These are phyloP conservation scores for Mactra quadrangularis DNA, from an alignment of 1,140 invertebrate species.

Conservation along the genomic window DNA sequence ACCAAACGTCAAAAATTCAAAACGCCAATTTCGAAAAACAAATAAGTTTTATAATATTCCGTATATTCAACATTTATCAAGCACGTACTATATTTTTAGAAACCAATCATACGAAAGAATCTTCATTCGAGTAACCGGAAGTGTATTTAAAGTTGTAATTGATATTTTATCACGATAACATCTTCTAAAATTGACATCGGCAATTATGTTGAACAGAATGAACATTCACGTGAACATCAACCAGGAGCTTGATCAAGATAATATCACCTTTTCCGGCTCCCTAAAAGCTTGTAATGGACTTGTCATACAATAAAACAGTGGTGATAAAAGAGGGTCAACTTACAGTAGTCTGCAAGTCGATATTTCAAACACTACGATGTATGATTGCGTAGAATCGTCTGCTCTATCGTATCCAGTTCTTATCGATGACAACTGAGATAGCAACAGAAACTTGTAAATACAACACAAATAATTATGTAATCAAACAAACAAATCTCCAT, in stretches of 20 bases:
- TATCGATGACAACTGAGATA: too few species aligned
- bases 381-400: too few species aligned
- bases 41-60: background rate
- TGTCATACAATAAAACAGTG: slow-evolving; percentile 34
- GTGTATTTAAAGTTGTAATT: slow-evolving; percentile 41
- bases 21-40: too few species aligned
- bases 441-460: too few species aligned
- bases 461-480: too few species aligned
- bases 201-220: slow-evolving; percentile 34
- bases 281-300: slow-evolving; percentile 44
- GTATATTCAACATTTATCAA: slow-evolving; percentile 3
- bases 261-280: slow-evolving; percentile 35
- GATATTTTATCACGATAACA: slow-evolving; percentile 41
- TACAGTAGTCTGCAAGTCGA: slow-evolving; percentile 15
- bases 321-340: slow-evolving; percentile 22
- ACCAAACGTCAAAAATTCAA: too few species aligned
- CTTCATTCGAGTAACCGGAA: slow-evolving; percentile 20
- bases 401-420: too few species aligned
- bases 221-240: slow-evolving; percentile 35
- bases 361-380: background rate
- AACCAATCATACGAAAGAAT: slow-evolving; percentile 17
- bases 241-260: slow-evolving; percentile 20
- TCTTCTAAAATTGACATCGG: slow-evolving; percentile 33
- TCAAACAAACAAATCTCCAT: too few species aligned
- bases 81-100: slow-evolving; percentile 31